Percentiles rank a stretch among this genome's conserved stretches.
phyloP scores from a whole-genome alignment of 1,140 invertebrate genomes.

The Agrilus planipennis region DNA sequence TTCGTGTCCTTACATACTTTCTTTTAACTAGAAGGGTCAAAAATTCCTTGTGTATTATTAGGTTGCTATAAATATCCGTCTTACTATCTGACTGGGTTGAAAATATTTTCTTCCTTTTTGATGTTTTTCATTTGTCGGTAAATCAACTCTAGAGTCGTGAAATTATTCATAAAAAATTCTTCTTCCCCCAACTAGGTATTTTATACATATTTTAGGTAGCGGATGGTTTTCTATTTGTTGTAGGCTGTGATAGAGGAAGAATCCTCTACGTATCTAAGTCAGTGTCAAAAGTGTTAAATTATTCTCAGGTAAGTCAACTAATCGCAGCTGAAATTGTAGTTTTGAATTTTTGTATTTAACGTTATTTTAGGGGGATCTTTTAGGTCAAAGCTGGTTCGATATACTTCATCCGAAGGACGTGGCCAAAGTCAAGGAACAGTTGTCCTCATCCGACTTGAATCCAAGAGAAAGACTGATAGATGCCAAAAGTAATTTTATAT shows the following conservation, averaged over 20 bases:
- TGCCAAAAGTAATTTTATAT: slow-evolving; percentile 63
- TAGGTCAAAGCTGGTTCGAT: slow-evolving; percentile 90
- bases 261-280: slow-evolving; percentile 88
- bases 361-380: slow-evolving; percentile 58
- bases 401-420: slow-evolving; percentile 92
- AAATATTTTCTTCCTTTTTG: not conserved
- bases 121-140: not conserved
- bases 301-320: slow-evolving; percentile 54
- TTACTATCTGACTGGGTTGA: too few relatives aligned
- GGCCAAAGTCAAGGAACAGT: slow-evolving; percentile 88
- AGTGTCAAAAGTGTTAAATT: slow-evolving; percentile 72
- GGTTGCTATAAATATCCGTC: too few relatives aligned
- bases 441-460: slow-evolving; percentile 81
- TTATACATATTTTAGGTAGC: slow-evolving; percentile 63
- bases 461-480: slow-evolving; percentile 83
- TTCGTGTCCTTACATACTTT: too few relatives aligned
- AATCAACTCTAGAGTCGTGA: too few relatives aligned
- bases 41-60: too few relatives aligned
- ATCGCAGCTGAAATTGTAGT: not conserved
- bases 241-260: slow-evolving; percentile 82
- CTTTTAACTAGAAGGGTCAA: too few relatives aligned
- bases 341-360: not conserved
- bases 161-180: too few relatives aligned
- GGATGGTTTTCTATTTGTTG: slow-evolving; percentile 87
- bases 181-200: too few relatives aligned